These are phyloP conservation scores for Tauraco hartlaubi DNA, from an alignment of 2,797 vertebrate genomes.

Conservation along the genomic window DNA sequence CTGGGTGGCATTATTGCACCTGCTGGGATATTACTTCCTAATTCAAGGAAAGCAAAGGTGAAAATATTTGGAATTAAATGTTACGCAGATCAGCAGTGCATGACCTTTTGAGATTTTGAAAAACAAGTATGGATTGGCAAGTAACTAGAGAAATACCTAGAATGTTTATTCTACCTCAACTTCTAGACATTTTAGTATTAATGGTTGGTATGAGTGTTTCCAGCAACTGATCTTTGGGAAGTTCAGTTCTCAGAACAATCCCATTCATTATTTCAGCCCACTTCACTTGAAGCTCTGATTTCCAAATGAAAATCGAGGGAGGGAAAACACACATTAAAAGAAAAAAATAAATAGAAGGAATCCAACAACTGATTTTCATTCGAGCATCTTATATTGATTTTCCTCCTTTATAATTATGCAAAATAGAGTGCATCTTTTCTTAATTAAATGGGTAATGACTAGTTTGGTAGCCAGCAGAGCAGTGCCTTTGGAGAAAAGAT, in stretches of 20 bases:
- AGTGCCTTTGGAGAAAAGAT: conserved; percentile 44
- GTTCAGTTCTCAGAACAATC: conserved; percentile 34
- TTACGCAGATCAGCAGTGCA: not conserved
- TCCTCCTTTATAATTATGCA: conserved; percentile 42
- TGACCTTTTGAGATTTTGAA: not conserved
- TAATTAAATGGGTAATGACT: conserved; percentile 69
- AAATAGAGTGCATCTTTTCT: conserved; percentile 43
- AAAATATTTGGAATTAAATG: not conserved
- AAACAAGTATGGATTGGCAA: conserved; percentile 3
- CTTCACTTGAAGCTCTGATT: conserved; percentile 44
- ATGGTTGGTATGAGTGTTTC: conserved; percentile 11
- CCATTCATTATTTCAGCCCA: conserved; percentile 56
- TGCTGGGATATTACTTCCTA: not conserved
- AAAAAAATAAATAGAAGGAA: conserved; percentile 41
- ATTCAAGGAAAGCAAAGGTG: not conserved
- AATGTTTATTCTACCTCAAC: conserved; percentile 44
- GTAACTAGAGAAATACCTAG: not conserved
- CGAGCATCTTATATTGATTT: conserved; percentile 27
- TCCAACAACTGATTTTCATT: conserved; percentile 60
- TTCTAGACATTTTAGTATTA: conserved; percentile 42
- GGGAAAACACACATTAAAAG: conserved; percentile 56
- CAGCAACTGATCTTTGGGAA: conserved; percentile 44
- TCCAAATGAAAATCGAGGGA: conserved; percentile 44
- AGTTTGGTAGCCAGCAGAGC: conserved; percentile 52
- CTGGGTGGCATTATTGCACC: not conserved